Conservation (phyloP, 2,797 vertebrate species). For the Emydoidea blandingii region DNA sequence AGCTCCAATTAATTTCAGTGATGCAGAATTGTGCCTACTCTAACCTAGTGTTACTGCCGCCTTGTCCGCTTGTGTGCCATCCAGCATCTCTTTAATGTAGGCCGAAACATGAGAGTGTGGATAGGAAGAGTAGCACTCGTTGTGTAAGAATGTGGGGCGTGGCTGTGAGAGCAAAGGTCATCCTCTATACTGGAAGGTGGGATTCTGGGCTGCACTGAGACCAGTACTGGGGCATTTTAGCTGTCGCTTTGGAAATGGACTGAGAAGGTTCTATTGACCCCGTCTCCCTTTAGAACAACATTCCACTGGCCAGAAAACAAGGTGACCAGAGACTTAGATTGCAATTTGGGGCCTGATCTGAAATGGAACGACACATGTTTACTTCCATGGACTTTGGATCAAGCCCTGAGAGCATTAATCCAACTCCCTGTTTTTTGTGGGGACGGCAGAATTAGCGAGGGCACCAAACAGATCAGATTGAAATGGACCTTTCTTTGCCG, state of each 20-base stretch:
- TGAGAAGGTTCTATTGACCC: neutral
- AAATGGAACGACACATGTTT: neutral
- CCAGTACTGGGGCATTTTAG: neutral
- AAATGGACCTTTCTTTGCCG: neutral
- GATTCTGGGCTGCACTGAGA: neutral
- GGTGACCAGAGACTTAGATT: neutral
- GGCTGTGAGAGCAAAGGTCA: neutral
- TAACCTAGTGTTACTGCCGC: neutral
- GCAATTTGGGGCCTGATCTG: neutral
- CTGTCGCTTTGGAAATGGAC: neutral
- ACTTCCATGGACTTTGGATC: neutral
- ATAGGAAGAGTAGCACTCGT: neutral
- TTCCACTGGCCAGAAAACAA: neutral
- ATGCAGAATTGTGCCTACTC: neutral
- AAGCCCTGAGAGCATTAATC: neutral
- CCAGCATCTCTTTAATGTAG: neutral
- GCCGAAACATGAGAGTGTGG: neutral
- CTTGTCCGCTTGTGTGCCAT: neutral
- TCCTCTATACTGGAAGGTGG: neutral
- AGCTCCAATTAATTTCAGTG: fast-evolving
- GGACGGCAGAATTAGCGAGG: neutral
- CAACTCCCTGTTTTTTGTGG: neutral
- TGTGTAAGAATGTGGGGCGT: neutral
- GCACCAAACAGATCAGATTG: neutral
- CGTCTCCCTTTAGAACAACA: neutral